Evolutionary conservation across 2,797 vertebrate species (phyloP), one percentile per base, ranked within the genome.

Genomic region (Microctenopoma stevenorrisi): DNA sequence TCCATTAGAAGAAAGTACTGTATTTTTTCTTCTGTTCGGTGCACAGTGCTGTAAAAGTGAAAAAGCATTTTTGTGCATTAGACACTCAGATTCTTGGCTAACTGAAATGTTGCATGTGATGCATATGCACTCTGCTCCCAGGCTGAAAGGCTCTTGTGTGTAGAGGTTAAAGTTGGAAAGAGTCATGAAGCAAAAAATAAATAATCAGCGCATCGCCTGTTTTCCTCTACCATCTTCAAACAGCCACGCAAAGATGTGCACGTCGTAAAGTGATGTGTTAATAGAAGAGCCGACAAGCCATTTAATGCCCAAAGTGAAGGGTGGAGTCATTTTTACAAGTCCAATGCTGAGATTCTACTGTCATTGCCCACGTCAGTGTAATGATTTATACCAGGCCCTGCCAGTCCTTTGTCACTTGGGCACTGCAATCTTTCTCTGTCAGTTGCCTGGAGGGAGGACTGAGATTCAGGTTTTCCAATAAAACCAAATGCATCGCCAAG

Each of bases 81-180:
- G 66, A 80, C 73, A 88, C 91, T 91, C 11, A 76, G 76, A 93
- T 94, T 92, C 94, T 93, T 93, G 94, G 93, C 95, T 93, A 94
- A 95, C 93, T 95, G 94, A 95, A 95, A 96, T 95, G 95, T 90
- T 90, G 92, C 92, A 89, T 93, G 88, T 81, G 93, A 94, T 93
- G 93, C 92, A 88, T 90, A 85, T 87, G 86, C 94, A 87, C 95
- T 92, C 92, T 90, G 94, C 89, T 88, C 88, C 57, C 74, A 57
- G 80, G 85, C 85, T 70, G 38, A 65, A 60, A 53, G 25, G 25
- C 64, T 76, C 40, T 43, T 13, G 1, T 69, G 56, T 67, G n/a
- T 11, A 15, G 42, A 43, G 50, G 54, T 81, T 56, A 68, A 88
- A 85, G 69, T 89, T 89, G 77, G 60, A 84, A 63, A 64, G 68